phyloP scores from a whole-genome alignment of 2,888 invertebrate genomes.

The Heteromyza rotundicornis region DNA sequence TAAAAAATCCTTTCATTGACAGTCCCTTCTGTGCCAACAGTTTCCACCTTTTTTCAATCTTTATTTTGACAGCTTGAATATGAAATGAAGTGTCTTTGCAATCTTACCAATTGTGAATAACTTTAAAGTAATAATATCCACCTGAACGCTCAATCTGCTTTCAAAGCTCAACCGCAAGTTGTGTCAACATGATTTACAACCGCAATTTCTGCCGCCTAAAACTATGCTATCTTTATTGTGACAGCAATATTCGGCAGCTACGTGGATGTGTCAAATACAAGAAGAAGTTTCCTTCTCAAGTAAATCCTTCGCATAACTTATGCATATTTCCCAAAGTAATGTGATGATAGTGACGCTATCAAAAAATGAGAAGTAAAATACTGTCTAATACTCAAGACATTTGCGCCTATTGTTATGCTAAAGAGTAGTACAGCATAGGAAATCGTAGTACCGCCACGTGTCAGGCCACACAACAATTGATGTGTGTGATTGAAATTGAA shows the following conservation, averaged over 20 bases:
- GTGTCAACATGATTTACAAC: too few relatives aligned
- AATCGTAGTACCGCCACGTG: slow-evolving; percentile 10
- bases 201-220: neutral
- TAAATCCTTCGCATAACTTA: slow-evolving; percentile 29
- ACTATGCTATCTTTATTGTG: slow-evolving; percentile 43
- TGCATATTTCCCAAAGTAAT: slow-evolving; percentile 46
- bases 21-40: too few relatives aligned
- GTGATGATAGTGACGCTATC: neutral
- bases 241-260: slow-evolving; percentile 32
- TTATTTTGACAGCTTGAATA: too few relatives aligned
- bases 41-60: too few relatives aligned
- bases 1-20: too few relatives aligned
- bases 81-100: too few relatives aligned
- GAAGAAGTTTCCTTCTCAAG: too few relatives aligned
- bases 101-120: too few relatives aligned
- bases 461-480: slow-evolving; percentile 19
- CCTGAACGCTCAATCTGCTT: too few relatives aligned
- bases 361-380: neutral
- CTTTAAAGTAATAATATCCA: too few relatives aligned
- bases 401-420: slow-evolving; percentile 48
- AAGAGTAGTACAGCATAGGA: slow-evolving; percentile 19
- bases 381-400: slow-evolving; percentile 35
- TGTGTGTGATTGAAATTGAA: slow-evolving; percentile 50
- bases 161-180: too few relatives aligned
- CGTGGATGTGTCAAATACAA: neutral